Evolutionary conservation across 2,888 invertebrate genomes (phyloP).

Genomic region (Minunthozetes semirufus): DNA sequence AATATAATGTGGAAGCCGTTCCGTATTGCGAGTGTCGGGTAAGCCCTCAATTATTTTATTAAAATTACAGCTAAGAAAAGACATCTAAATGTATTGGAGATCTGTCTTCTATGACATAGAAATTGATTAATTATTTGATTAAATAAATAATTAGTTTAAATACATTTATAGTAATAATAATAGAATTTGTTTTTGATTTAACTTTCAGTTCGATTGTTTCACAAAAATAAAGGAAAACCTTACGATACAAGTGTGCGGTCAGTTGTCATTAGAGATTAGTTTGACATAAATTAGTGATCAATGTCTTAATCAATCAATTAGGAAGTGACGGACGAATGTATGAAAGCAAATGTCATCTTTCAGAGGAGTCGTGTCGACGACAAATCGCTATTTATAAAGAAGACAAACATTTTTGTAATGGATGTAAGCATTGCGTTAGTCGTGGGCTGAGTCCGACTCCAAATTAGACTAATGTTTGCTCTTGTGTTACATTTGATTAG

Average conservation of each 20-base stretch:
- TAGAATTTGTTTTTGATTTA: not conserved
- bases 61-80: no score
- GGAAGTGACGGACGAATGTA: slow-evolving; percentile 33
- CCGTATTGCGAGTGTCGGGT: slow-evolving; percentile 31
- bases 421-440: slow-evolving; percentile 3
- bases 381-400: not conserved
- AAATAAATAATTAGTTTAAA: not conserved
- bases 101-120: no score
- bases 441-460: not conserved
- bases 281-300: not conserved
- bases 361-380: slow-evolving; percentile 31
- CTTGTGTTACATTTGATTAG: not conserved
- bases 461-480: not conserved
- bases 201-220: not conserved
- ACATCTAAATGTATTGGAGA: no score
- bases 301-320: not conserved
- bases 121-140: no score
- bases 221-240: slow-evolving; percentile 4
- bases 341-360: slow-evolving; percentile 25
- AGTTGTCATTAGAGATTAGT: not conserved
- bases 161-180: not conserved
- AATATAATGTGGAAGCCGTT: slow-evolving; percentile 22
- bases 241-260: slow-evolving; percentile 3
- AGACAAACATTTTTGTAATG: slow-evolving; percentile 9
- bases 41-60: not conserved